These are phyloP conservation scores for Drosophila subsilvestris DNA, from an alignment of 2,888 invertebrate genomes.

Conservation along the genomic window DNA sequence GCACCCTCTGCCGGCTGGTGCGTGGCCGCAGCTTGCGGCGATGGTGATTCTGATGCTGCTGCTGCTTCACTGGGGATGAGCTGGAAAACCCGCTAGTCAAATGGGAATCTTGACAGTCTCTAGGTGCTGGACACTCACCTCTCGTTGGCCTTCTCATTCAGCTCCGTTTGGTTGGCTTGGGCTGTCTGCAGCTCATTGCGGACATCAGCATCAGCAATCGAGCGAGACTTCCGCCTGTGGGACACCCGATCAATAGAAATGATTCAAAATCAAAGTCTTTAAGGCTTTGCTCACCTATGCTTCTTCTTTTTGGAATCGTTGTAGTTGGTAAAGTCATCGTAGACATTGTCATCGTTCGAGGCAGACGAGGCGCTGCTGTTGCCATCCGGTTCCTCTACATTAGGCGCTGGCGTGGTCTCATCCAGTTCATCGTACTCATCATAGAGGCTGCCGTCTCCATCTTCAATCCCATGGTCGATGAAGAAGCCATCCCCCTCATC, in stretches of 20 bases:
- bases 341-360: conserved; percentile 76
- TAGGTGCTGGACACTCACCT: conserved; percentile 32
- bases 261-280: background rate
- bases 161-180: conserved; percentile 73
- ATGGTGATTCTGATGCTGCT: conserved; percentile 9
- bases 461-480: conserved; percentile 40
- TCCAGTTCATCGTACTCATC: conserved; percentile 58
- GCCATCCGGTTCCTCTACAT: conserved; percentile 15
- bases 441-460: conserved; percentile 24
- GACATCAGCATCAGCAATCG: conserved; percentile 73
- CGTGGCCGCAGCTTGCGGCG: conserved; percentile 29
- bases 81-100: conserved; percentile 15
- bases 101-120: background rate
- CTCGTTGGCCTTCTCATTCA: conserved; percentile 35
- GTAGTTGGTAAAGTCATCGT: conserved; percentile 76
- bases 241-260: too few species aligned
- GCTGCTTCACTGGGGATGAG: background rate
- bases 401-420: conserved; percentile 14
- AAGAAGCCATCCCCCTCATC: conserved; percentile 26
- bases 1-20: conserved; percentile 50
- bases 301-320: conserved; percentile 70
- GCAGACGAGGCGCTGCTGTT: conserved; percentile 37
- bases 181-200: conserved; percentile 78
- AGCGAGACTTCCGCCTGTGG: conserved; percentile 80
- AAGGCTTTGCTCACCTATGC: conserved; percentile 56